Conservation (phyloP, 2,113 vertebrate genomes). For the Mesitornis unicolor region DNA sequence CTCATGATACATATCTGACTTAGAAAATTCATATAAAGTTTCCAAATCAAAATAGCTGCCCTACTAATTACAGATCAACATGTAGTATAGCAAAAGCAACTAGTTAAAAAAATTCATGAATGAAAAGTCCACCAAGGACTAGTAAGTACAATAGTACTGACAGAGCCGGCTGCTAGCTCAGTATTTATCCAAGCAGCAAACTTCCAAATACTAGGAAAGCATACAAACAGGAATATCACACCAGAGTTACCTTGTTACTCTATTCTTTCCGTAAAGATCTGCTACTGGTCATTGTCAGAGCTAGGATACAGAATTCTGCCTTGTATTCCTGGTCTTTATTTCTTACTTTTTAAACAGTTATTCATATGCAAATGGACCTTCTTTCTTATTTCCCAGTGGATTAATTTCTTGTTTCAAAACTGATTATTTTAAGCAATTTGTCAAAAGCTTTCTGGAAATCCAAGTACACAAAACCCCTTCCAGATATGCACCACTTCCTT, state of each 20-base stretch:
- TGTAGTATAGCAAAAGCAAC: background rate
- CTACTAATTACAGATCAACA: background rate
- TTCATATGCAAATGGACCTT: background rate
- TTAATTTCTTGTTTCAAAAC: background rate
- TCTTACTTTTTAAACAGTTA: background rate
- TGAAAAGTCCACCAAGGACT: background rate
- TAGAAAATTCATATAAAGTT: background rate
- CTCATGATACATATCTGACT: background rate
- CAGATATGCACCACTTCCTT: background rate
- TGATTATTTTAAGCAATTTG: background rate
- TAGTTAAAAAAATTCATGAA: background rate
- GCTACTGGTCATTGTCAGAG: background rate
- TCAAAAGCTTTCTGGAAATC: background rate
- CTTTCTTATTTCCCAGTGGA: background rate
- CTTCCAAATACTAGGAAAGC: background rate
- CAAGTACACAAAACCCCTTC: background rate
- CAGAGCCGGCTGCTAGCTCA: background rate
- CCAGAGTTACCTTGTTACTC: background rate
- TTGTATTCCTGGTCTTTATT: background rate
- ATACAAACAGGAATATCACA: background rate
- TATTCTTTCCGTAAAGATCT: background rate
- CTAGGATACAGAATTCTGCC: background rate
- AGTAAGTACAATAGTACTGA: background rate
- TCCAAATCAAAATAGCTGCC: background rate
- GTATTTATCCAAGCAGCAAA: background rate